Base-by-base conservation (phyloP, 2,797 vertebrate genomes). In the Sus cebifrons region DNA sequence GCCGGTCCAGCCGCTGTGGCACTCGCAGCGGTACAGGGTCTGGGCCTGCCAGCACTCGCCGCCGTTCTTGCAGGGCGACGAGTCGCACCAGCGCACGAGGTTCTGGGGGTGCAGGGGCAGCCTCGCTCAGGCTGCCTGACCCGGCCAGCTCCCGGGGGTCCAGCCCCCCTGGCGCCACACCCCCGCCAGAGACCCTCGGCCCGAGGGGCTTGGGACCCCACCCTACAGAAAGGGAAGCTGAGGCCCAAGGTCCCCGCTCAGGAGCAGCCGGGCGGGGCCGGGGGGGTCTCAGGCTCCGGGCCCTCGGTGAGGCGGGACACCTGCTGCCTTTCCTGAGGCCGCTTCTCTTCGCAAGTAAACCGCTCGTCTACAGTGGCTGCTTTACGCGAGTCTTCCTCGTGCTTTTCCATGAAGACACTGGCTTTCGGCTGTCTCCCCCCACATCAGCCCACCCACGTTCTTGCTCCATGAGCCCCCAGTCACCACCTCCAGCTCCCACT, bases 11-110 rank as follows among this genome's bases (percentile, higher is more conserved):
- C 99, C 99, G 0, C 99, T 99, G 97, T 98, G 98, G 97, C 99
- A 99, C 96, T 99, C 98, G 0, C 99, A 99, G 94, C 98, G 99
- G 98, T 99, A 99, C 32, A 98, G 98, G 20, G 99, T 99, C 21
- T 98, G 99, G 6, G 97, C 99, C 98, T 99, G 99, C 99, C 99
- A 99, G 98, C 99, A 99, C 13, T 98, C 98, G 58, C 99, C 99
- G 0, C 99, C 99, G 0, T 99, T 99, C 97, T 99, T 99, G 98
- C 99, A 99, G 5, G 99, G 99, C 0, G 99, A 99, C 0, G 99
- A 99, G 97, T 99, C 99, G 0, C 99, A 99, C 99, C 99, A 99
- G 49, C 98, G 99, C 89, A 99, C 99, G 94, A 99, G 96, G 93
- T 99, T 99, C 99, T 99, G 97, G 58, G 62, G 92, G n/a, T 2